Conservation (phyloP, 2,797 vertebrate genomes). For the Sebastes flavidus region DNA sequence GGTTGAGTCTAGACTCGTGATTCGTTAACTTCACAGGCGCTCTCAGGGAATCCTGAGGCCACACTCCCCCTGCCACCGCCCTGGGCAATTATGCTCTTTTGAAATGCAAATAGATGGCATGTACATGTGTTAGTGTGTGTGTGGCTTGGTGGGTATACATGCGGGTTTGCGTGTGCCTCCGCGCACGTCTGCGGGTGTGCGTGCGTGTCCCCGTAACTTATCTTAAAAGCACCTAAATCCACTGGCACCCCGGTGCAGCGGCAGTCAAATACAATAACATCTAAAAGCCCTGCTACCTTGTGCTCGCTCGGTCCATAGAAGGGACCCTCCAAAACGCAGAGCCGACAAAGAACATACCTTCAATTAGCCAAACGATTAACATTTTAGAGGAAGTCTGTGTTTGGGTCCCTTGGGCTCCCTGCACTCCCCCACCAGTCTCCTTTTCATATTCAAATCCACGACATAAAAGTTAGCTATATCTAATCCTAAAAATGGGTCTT, state of each 20-base stretch:
- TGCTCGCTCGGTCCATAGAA: slow-evolving; percentile 71
- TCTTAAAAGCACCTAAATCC: slow-evolving; percentile 81
- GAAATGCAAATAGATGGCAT: slow-evolving; percentile 73
- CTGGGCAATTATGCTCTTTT: slow-evolving; percentile 77
- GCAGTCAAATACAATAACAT: slow-evolving; percentile 82
- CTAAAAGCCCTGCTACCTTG: slow-evolving; percentile 75
- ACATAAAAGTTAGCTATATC: slow-evolving; percentile 77
- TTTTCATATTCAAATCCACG: slow-evolving; percentile 81
- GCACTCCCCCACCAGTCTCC: slow-evolving; percentile 57
- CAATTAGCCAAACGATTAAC: slow-evolving; percentile 82
- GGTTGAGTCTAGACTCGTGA: slow-evolving; percentile 71
- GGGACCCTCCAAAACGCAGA: slow-evolving; percentile 73
- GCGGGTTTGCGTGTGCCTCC: slow-evolving; percentile 26
- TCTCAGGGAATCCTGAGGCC: slow-evolving; percentile 80
- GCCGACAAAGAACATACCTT: slow-evolving; percentile 82
- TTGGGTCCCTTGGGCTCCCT: slow-evolving; percentile 73
- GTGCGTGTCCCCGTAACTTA: slow-evolving; percentile 68
- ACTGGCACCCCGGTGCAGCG: slow-evolving; percentile 65
- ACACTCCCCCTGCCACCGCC: slow-evolving; percentile 73
- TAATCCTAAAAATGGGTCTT: slow-evolving; percentile 76
- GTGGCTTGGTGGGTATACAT: slow-evolving; percentile 25
- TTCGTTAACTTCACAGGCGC: slow-evolving; percentile 78
- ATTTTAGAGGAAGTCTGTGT: slow-evolving; percentile 83
- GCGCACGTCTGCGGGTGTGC: slow-evolving; percentile 44
- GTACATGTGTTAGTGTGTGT: slow-evolving; percentile 47